Evolutionary conservation across 1,140 invertebrate species (phyloP), one percentile per base, ranked within the genome.

Genomic region (Drosophila novamexicana): DNA sequence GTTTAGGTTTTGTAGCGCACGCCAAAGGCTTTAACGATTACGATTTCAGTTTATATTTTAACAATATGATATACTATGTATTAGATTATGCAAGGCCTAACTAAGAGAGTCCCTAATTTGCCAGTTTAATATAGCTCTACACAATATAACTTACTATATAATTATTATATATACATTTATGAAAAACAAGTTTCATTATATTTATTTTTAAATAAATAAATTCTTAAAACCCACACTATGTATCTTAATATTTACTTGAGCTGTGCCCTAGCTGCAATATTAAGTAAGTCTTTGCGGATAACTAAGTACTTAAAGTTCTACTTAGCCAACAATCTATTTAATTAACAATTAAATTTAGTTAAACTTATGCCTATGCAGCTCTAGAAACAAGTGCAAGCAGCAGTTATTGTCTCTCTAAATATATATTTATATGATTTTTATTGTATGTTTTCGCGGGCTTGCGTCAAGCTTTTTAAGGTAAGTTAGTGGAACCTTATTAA

Each of bases 191-290:
- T 59, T 16, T 45, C 14, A 65, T 56, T 58, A 59, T 79, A 82
- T 74, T 86, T 86, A 86, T 86, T 86, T 69, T 86, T 74, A 89
- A 86, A 88, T 83, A 83, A 88, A 86, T 89, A 71, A 82, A 83
- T 69, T 29, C 45, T 61, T 61, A 63, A 89, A 86, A 79, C 54
- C 68, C 75, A 86, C 83, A 89, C 84, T 86, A 86, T 83, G 84
- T 68, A 78, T 53, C 40, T 57, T 53, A 64, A 71, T 68, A 72
- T 68, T 75, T 64, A 74, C 64, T 77, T 81, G 62, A 81, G 69
- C 62, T 75, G 63, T 32, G 40, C 52, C 37, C 53, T n/a, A 63
- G 64, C 56, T 49, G 64, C 50, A 53, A 40, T 53, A 36, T 61
- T 68, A 73, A 69, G 72, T 75, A 70, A 75, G 72, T 75, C 72